These are phyloP conservation scores for Bombus sylvicola DNA, from an alignment of 1,140 invertebrate genomes.

Conservation along the genomic window DNA sequence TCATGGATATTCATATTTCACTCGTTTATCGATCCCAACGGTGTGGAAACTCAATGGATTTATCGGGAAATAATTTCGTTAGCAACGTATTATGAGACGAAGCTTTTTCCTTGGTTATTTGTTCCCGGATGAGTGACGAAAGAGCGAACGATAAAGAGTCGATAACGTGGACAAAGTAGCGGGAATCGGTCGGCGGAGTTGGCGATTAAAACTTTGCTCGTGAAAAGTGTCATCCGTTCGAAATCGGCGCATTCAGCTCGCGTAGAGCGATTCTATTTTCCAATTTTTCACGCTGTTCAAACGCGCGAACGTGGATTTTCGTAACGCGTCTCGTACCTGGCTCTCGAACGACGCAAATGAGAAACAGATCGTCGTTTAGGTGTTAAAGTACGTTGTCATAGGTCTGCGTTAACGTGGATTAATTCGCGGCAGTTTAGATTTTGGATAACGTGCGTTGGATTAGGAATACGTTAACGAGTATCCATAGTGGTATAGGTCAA, in stretches of 20 bases:
- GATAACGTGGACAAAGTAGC: background rate
- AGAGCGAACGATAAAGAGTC: background rate
- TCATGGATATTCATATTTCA: background rate
- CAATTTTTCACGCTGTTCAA: background rate
- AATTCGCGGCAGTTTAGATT: background rate
- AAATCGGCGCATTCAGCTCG: background rate
- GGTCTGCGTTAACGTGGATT: background rate
- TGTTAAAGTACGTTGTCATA: background rate
- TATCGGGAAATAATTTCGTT: background rate
- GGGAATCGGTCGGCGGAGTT: background rate
- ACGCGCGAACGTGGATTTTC: too few relatives aligned
- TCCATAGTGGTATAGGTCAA: background rate
- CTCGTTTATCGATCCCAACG: background rate
- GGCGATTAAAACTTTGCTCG: conserved; percentile 10
- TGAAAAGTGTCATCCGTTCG: conserved; percentile 3
- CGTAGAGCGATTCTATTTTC: background rate
- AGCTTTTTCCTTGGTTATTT: too few relatives aligned
- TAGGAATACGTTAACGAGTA: background rate
- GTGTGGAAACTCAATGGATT: too few relatives aligned
- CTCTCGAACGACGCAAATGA: too few relatives aligned
- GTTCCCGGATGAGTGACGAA: background rate
- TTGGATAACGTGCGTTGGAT: background rate
- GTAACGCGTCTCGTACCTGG: too few relatives aligned
- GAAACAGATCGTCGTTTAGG: too few relatives aligned
- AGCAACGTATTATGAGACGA: too few relatives aligned